Evolutionary conservation across 2,888 invertebrate genomes (phyloP).

Genomic region (Frankliniella intonsa): DNA sequence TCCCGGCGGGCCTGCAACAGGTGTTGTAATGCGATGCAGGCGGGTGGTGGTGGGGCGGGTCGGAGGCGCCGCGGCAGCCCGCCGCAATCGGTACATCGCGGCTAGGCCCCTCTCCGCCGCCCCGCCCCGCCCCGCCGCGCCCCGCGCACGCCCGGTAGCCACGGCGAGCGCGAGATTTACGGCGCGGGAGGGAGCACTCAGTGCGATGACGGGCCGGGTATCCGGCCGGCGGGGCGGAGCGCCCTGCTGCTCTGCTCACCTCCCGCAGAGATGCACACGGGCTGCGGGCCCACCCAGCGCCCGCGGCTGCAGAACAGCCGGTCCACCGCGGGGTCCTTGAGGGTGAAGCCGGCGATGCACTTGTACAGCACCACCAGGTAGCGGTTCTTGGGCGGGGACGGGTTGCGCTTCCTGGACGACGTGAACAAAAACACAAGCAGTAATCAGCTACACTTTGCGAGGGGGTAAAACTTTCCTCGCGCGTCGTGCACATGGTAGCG

Average conservation of each 20-base stretch:
- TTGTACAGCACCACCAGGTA: slow-evolving; percentile 56
- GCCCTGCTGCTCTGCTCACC: too few relatives aligned
- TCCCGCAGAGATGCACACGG: slow-evolving; percentile 47
- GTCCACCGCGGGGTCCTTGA: slow-evolving; percentile 48
- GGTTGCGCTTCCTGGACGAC: background rate
- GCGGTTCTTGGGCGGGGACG: slow-evolving; percentile 44
- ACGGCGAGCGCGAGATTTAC: too few relatives aligned
- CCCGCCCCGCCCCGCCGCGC: background rate
- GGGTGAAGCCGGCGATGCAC: slow-evolving; percentile 52
- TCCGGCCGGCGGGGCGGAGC: too few relatives aligned
- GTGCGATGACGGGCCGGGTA: too few relatives aligned
- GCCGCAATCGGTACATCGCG: too few relatives aligned
- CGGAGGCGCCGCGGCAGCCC: too few relatives aligned
- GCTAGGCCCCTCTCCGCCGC: background rate
- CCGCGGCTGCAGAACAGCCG: slow-evolving; percentile 55
- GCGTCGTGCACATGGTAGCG: too few relatives aligned
- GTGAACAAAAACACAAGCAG: slow-evolving; percentile 29
- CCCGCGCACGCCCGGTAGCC: background rate
- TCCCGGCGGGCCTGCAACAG: background rate
- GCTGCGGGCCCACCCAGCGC: slow-evolving; percentile 55
- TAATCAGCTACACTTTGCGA: slow-evolving; percentile 6
- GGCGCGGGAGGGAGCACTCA: too few relatives aligned
- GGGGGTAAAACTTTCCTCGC: too few relatives aligned
- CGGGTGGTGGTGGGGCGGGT: too few relatives aligned
- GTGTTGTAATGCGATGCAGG: too few relatives aligned